Evolutionary conservation across 2,888 invertebrate genomes (phyloP), one percentile per base, ranked within the genome.

Genomic region (Philhelius pedissequus): DNA sequence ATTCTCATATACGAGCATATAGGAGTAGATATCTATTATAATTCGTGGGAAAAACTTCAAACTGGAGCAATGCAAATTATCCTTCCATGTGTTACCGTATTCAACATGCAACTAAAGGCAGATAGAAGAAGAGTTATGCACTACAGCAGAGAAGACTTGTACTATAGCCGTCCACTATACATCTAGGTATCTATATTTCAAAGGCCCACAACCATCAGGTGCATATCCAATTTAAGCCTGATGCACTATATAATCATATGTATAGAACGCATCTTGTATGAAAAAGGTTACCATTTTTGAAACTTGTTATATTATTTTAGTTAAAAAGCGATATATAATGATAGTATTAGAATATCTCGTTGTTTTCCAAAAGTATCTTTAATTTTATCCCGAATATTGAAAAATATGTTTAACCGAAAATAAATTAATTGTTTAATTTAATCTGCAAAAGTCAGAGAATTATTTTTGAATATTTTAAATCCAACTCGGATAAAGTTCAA

Each of bases 51-150:
- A 43, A 27, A 32, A 54, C 32, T 76, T 52, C 50, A 69, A 76
- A 76, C 69, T 69, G 15, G 58, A 69, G 58, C 68, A 69, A 76
- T 76, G 76, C 52, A 78, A 78, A 78, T 78, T 78, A 66, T 71
- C 38, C 71, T 25, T 71, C 71, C 73, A 64, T 58, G 56, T 66
- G 71, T 50, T 78, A 30, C 58, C 18, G n/a, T 48, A 45, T 45
- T 50, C 40, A 30, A 38, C 71, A 71, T 70, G 70, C 71, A 71
- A 43, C 30, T 45, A 48, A 32, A 56, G 54, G 7, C 27, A 62
- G 40, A 52, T 22, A 60, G 52, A 11, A 56, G 25, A 20, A 38
- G 64, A 64, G 32, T 48, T 48, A 32, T 64, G 43, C 60, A 54
- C 38, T 30, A 48, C 5, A 50, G 58, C 50, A 56, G 40, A 45